Evolutionary conservation across 2,113 vertebrate genomes (phyloP), one percentile per base, ranked within the genome.

Genomic region (Tiliqua scincoides): DNA sequence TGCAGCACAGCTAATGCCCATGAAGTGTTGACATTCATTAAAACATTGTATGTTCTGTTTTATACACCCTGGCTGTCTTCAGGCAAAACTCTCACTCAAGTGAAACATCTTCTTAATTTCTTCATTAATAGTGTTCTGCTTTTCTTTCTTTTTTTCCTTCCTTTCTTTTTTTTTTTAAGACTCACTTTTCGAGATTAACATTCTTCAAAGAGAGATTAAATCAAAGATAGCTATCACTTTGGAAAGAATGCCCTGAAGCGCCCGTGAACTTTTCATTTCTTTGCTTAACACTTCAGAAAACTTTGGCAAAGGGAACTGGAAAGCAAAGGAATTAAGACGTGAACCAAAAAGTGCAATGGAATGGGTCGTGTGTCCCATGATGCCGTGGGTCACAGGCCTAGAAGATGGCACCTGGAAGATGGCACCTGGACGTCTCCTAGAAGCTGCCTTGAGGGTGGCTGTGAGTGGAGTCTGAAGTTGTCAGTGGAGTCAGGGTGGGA

Each of bases 41-140:
- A 85, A 85, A 43, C 48, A 86, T 81, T 74, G 57, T 81, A 40
- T 65, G 82, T 30, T 52, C 37, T 17, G 40, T 67, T 86, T 73
- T 73, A 86, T 73, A 62, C 37, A 63, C 32, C 65, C 43, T 74
- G 57, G 40, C 20, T 86, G 73, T 65, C 78, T 73, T 20, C 57
- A 74, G 85, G 85, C 78, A 74, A 86, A 86, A 65, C 67, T 72
- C 43, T 23, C 78, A 81, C 68, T 86, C 59, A 65, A 86, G 70
- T 86, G 78, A 81, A 86, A 86, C 78, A 37, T 73, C 78, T 74
- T 35, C 70, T 74, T 80, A 86, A 86, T 86, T 86, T 86, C 85
- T 86, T 81, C 59, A 86, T 80, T 86, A 86, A 81, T 77, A 74
- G 35, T 37, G 75, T 74, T 73, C n/a, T 68, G 30, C 15, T n/a